Base-by-base conservation (phyloP, 2,797 vertebrate genomes). In the Brachyalestes nurse region DNA sequence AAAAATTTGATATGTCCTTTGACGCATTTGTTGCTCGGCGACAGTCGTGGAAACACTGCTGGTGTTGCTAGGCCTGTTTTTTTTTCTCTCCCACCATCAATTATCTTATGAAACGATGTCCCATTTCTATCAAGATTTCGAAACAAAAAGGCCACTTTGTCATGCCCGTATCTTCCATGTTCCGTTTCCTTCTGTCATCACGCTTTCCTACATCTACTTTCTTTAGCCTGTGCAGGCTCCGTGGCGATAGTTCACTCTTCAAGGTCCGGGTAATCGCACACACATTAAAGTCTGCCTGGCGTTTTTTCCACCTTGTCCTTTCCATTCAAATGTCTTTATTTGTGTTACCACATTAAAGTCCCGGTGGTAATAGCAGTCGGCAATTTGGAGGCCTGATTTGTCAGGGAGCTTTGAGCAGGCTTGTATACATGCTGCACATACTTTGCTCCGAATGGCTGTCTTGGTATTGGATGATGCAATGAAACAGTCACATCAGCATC, bases 1-100 rank as follows among this genome's bases (percentile, higher is more conserved):
- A 65, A 71, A 77, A 83, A 79, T 69, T 65, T 62, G 47, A 80
- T 38, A 14, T 71, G 65, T 76, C 45, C 51, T 72, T 82, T 82
- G 75, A 66, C 28, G 51, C 69, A 78, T 78, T 64, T 82, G 80
- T 73, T 82, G 61, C 75, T 73, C 42, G 77, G 75, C 72, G 80
- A 82, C 72, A 76, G 78, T 51, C 81, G 60, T 78, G 16, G 61
- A 72, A 78, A 65, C 75, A 28, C 69, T 60, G 49, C 60, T 77
- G 69, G 42, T 78, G 75, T 78, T 49, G 51, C 70, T 25, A 38
- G 34, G 51, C 51, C 47, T 66, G 14, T 28, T 47, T 70, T 42
- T 49, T 25, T 2, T 67, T 73, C 47, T 67, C 34, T 76, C 25
- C 13, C 47, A 17, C 28, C 14, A 23, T 65, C 75, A 64, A 6